These are phyloP conservation scores for Alaudala cheleensis DNA, from an alignment of 2,113 vertebrate genomes.

Conservation along the genomic window DNA sequence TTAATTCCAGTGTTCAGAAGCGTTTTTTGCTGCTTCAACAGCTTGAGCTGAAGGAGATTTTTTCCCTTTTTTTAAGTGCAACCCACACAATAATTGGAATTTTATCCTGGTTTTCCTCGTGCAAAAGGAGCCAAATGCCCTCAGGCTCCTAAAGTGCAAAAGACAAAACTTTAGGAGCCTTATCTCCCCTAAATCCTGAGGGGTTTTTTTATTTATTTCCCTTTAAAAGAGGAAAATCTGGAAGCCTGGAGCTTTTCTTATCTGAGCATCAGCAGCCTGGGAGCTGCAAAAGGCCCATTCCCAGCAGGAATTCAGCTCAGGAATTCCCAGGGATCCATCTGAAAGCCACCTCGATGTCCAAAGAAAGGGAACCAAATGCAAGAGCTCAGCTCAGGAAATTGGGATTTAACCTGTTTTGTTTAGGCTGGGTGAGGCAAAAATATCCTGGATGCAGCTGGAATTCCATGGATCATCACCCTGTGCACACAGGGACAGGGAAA, in stretches of 20 bases:
- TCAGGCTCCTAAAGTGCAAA: neutral
- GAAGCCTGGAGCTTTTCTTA: neutral
- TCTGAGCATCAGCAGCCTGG: neutral
- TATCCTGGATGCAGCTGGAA: neutral
- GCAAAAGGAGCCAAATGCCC: neutral
- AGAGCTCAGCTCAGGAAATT: neutral
- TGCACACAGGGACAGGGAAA: fast-evolving
- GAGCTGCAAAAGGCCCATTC: neutral
- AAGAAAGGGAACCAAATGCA: neutral
- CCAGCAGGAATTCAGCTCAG: neutral
- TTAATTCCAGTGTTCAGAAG: neutral
- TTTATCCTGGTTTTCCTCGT: neutral
- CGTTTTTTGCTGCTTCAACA: neutral
- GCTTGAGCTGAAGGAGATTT: neutral
- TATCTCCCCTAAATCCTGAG: neutral
- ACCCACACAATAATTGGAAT: neutral
- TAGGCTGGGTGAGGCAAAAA: neutral
- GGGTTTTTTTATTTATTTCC: neutral
- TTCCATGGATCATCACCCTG: neutral
- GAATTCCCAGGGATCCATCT: neutral
- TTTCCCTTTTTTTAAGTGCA: neutral
- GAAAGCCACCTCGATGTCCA: neutral
- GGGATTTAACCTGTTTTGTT: neutral
- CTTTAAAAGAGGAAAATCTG: neutral
- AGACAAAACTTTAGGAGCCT: neutral